Conservation (phyloP, 2,888 invertebrate genomes). For the Dendrolimus houi region DNA sequence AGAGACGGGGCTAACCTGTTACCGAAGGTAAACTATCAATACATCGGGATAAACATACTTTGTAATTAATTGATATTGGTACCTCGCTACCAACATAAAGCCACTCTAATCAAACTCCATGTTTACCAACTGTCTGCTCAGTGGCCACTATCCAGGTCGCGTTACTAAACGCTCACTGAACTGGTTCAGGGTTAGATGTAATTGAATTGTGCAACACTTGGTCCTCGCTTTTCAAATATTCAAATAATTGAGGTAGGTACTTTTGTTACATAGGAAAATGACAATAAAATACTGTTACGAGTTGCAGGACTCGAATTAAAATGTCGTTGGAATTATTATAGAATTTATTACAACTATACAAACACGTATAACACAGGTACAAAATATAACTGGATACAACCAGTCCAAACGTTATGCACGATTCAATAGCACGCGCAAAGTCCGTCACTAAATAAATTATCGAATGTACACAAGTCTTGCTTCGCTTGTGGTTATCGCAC, state of each 20-base stretch:
- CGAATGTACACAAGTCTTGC: too few relatives aligned
- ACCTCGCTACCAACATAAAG: background rate
- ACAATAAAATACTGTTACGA: background rate
- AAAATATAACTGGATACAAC: too few relatives aligned
- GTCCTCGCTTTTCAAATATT: conserved; percentile 18
- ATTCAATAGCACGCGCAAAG: too few relatives aligned
- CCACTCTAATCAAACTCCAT: conserved; percentile 2
- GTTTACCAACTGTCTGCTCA: conserved; percentile 9
- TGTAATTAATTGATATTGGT: background rate
- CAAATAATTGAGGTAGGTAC: background rate
- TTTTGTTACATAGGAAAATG: background rate
- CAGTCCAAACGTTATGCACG: too few relatives aligned
- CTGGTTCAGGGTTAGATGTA: conserved; percentile 64
- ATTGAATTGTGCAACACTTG: conserved; percentile 53
- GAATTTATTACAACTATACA: too few relatives aligned
- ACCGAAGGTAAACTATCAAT: background rate
- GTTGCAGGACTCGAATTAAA: too few relatives aligned
- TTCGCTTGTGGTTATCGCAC: too few relatives aligned
- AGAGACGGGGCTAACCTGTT: background rate
- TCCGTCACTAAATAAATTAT: too few relatives aligned
- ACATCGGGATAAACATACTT: background rate
- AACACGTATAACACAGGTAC: too few relatives aligned
- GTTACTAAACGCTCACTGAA: conserved; percentile 58
- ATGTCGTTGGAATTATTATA: too few relatives aligned
- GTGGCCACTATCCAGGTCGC: conserved; percentile 52